Evolutionary conservation across 2,113 vertebrate species (phyloP), one percentile per base, ranked within the genome.

Genomic region (human (Homo sapiens)): DNA sequence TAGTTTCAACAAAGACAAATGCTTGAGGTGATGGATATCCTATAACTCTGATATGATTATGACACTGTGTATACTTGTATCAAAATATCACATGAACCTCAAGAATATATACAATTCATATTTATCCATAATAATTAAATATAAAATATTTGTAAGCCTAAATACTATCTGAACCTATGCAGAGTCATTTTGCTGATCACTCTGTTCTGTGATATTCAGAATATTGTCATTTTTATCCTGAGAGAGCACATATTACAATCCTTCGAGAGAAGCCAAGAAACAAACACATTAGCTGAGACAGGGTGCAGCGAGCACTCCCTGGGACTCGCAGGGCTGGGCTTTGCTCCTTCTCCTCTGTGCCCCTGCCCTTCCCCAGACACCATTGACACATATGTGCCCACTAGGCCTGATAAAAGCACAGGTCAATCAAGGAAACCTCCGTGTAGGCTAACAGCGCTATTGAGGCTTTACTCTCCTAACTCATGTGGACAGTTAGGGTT

Each of bases 361-460:
- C 20, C 43, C 27, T 45, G 2, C 9, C n/a, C 68, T 13, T 35
- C 80, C 4, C 12, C 57, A n/a, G 11, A 43, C 2, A 22, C 30
- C 11, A 4, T 1, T 35, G 73, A 22, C 68, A 43, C 12, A 43
- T 0, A 8, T 1, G 3, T 13, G 0, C 25, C 48, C 7, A 52
- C 59, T 23, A 0, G 4, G 8, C 3, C 0, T 8, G 25, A n/a
- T 27, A 13, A 50, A 17, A 23, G 32, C 38, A 30, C 0, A 16
- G 30, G 6, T 14, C 40, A 81, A 6, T 4, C 66, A 40, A 25
- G 48, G 59, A 12, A 20, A 45, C 50, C 18, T 38, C 40, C 6
- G 13, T 20, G 61, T 22, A 13, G 40, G 35, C 0, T 8, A 0
- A 48, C 38, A 27, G 61, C 3, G 4, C 12, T 22, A 10, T 2